Evolutionary conservation across 2,888 invertebrate genomes (phyloP).

Genomic region (Pyrrhia umbra): DNA sequence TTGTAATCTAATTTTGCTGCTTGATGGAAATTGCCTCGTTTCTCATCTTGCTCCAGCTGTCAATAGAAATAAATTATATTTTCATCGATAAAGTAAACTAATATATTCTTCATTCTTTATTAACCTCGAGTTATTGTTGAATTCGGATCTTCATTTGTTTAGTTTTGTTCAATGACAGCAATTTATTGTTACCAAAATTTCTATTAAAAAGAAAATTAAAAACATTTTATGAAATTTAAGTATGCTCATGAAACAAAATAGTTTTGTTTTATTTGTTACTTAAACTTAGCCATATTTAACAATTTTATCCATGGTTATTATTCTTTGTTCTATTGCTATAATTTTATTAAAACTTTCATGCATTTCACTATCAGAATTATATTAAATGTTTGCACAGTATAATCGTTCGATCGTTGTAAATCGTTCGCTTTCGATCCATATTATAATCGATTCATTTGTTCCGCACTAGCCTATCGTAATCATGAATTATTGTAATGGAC

Average conservation of each 20-base stretch:
- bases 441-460: slow-evolving; percentile 59
- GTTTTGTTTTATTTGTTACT: not conserved
- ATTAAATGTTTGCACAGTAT: slow-evolving; percentile 47
- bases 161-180: not conserved
- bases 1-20: slow-evolving; percentile 1
- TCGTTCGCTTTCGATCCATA: slow-evolving; percentile 52
- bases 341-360: slow-evolving; percentile 32
- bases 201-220: not conserved
- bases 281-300: slow-evolving; percentile 24
- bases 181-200: not conserved
- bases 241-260: not conserved
- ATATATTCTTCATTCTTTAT: not conserved
- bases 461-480: slow-evolving; percentile 35
- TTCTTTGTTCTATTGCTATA: slow-evolving; percentile 15
- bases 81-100: not conserved
- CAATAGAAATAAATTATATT: slow-evolving; percentile 1
- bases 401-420: slow-evolving; percentile 42
- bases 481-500: slow-evolving; percentile 34
- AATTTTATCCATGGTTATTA: slow-evolving; percentile 13
- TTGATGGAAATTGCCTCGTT: slow-evolving; percentile 6
- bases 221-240: no score
- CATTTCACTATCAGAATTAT: slow-evolving; percentile 41
- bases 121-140: not conserved
- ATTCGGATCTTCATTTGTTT: not conserved
- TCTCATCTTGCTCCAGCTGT: not conserved